These are phyloP conservation scores for Megamerina dolium DNA, from an alignment of 2,888 invertebrate species.

Conservation along the genomic window DNA sequence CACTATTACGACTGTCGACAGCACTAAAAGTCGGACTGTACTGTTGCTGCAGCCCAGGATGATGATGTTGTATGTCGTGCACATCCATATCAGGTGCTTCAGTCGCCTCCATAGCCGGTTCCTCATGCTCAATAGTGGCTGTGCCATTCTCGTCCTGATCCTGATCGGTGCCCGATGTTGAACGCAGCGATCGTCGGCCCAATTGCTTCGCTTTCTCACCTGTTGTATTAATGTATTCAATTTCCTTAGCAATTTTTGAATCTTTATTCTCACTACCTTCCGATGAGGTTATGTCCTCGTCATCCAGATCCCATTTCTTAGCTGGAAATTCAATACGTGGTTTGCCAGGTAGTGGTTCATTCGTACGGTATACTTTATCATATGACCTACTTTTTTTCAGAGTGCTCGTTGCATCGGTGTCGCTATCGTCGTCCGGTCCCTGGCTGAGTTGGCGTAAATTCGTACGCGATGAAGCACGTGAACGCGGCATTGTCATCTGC, in stretches of 20 bases:
- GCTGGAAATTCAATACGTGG: slow-evolving; percentile 75
- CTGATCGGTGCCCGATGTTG: slow-evolving; percentile 48
- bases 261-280: slow-evolving; percentile 59
- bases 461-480: slow-evolving; percentile 56
- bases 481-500: slow-evolving; percentile 56
- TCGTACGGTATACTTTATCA: slow-evolving; percentile 75
- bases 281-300: slow-evolving; percentile 59
- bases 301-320: slow-evolving; percentile 71
- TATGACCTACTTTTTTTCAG: slow-evolving; percentile 66
- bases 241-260: slow-evolving; percentile 59
- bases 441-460: slow-evolving; percentile 50
- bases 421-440: slow-evolving; percentile 53
- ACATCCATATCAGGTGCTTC: slow-evolving; percentile 34
- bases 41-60: slow-evolving; percentile 25
- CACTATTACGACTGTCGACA: slow-evolving; percentile 43
- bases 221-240: slow-evolving; percentile 54
- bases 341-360: slow-evolving; percentile 69
- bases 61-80: slow-evolving; percentile 6
- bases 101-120: slow-evolving; percentile 23
- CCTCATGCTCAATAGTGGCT: slow-evolving; percentile 19
- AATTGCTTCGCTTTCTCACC: slow-evolving; percentile 55
- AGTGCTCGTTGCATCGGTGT: slow-evolving; percentile 53
- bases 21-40: slow-evolving; percentile 50
- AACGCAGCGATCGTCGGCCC: slow-evolving; percentile 54
- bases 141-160: slow-evolving; percentile 27